Conservation (phyloP, 2,888 invertebrate species). For the Drosophila testacea region DNA sequence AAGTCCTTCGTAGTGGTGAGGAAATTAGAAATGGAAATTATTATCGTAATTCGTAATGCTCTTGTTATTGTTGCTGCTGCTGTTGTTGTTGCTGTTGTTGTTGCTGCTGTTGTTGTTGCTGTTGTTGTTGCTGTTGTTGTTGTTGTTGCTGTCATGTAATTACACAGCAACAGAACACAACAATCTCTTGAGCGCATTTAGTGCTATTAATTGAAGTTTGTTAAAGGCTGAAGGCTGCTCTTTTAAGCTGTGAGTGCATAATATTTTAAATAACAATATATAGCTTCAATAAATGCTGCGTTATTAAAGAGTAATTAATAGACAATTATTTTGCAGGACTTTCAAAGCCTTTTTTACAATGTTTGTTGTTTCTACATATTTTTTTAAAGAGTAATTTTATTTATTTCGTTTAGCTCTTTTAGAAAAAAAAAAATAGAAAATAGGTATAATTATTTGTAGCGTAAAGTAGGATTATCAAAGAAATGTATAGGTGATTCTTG, state of each 20-base stretch:
- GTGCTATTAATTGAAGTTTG: slow-evolving; percentile 49
- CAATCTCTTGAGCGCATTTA: slow-evolving; percentile 45
- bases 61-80: slow-evolving; percentile 12
- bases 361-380: too few relatives aligned
- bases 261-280: too few relatives aligned
- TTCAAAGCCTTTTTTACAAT: too few relatives aligned
- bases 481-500: too few relatives aligned
- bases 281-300: too few relatives aligned
- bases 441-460: too few relatives aligned
- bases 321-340: too few relatives aligned
- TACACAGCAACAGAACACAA: slow-evolving; percentile 64
- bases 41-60: slow-evolving; percentile 79
- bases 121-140: slow-evolving; percentile 41
- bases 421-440: too few relatives aligned
- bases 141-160: slow-evolving; percentile 71
- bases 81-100: slow-evolving; percentile 4
- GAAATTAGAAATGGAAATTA: slow-evolving; percentile 84
- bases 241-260: slow-evolving; percentile 1
- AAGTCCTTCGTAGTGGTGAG: slow-evolving; percentile 69
- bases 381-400: too few relatives aligned
- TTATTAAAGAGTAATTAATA: too few relatives aligned
- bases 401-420: too few relatives aligned
- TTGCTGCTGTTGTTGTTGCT: slow-evolving; percentile 28
- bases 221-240: slow-evolving; percentile 22
- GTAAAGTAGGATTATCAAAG: too few relatives aligned